phyloP scores from a whole-genome alignment of 2,113 vertebrate species.

The Tyrannus savana region DNA sequence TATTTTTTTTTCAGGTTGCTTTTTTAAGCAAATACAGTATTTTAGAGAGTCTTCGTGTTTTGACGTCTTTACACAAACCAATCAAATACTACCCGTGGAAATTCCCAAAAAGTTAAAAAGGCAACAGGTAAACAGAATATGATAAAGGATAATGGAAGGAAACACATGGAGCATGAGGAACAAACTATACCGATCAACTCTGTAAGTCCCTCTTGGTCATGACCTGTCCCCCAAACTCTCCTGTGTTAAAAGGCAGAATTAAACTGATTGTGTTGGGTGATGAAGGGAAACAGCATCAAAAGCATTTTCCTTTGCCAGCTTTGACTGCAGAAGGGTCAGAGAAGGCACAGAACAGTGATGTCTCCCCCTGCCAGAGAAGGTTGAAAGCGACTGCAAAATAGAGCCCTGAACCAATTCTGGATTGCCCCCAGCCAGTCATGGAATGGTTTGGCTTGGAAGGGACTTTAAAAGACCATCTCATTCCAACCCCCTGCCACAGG shows the following conservation, averaged over 20 bases:
- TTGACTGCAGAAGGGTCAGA: neutral
- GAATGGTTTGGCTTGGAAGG: neutral
- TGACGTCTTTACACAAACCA: neutral
- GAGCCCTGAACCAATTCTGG: neutral
- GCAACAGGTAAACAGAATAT: neutral
- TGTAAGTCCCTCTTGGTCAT: neutral
- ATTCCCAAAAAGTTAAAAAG: neutral
- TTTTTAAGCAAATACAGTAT: constrained; percentile 30
- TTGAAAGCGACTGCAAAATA: neutral
- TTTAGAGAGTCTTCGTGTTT: neutral
- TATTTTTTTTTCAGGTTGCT: neutral
- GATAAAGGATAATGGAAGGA: neutral
- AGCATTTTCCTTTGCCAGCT: neutral
- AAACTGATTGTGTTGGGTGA: fast-evolving
- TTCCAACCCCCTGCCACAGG: neutral
- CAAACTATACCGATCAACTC: neutral
- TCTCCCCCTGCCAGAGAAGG: neutral
- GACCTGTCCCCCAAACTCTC: neutral
- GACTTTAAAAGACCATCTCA: neutral
- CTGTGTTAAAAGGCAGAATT: neutral
- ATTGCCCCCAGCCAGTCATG: neutral
- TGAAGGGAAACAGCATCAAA: neutral
- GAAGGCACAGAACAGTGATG: neutral
- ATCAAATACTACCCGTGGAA: neutral
- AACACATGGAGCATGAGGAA: neutral